Conservation (phyloP, 2,888 invertebrate species). For the Andricus quercusramuli region DNA sequence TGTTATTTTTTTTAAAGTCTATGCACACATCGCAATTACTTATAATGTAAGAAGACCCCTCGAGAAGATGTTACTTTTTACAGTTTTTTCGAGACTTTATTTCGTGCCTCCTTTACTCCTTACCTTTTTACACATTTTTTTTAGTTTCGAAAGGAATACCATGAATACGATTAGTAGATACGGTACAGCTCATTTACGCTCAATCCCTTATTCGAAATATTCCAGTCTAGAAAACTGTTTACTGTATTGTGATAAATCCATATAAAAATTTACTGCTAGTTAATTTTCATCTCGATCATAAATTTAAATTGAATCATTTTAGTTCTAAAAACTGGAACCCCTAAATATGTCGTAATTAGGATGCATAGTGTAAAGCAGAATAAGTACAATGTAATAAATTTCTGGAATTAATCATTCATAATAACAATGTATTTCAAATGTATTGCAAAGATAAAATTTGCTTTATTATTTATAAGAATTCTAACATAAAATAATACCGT, state of each 20-base stretch:
- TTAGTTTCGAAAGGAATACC: neutral
- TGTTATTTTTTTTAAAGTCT: conserved; percentile 79
- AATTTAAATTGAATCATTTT: neutral
- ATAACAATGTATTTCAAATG: neutral
- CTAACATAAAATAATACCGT: neutral
- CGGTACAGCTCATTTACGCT: conserved; percentile 28
- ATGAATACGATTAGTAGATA: neutral
- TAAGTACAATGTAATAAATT: neutral
- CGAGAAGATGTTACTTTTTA: conserved; percentile 23
- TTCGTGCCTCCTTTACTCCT: neutral
- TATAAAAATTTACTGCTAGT: neutral
- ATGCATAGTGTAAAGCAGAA: conserved; percentile 9
- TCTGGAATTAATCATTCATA: neutral
- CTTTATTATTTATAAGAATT: neutral
- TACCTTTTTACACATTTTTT: conserved; percentile 5
- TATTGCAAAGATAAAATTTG: conserved; percentile 7
- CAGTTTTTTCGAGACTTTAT: conserved; percentile 17
- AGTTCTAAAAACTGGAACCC: no score
- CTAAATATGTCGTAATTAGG: neutral
- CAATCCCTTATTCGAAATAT: neutral
- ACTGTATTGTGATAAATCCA: neutral
- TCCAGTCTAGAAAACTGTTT: neutral
- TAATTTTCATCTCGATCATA: neutral
- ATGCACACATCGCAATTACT: conserved; percentile 73
- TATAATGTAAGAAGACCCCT: conserved; percentile 66